phyloP scores from a whole-genome alignment of 2,888 invertebrate species.

The Parnassius mnemosyne region DNA sequence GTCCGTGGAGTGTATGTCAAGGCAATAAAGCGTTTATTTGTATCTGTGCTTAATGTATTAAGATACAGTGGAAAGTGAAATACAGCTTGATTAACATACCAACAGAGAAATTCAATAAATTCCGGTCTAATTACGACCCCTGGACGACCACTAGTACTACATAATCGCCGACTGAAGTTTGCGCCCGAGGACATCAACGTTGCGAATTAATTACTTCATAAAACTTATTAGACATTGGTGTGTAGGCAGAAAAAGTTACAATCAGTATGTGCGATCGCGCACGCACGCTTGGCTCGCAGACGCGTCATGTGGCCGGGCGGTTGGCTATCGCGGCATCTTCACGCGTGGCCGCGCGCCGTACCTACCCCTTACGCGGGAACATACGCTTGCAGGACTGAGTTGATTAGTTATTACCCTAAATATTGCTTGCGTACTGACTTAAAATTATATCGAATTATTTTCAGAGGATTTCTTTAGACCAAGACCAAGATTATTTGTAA shows the following conservation, averaged over 20 bases:
- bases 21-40: no score
- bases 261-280: constrained; percentile 28
- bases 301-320: constrained; percentile 63
- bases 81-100: no score
- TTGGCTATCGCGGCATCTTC: constrained; percentile 70
- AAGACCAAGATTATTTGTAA: no score
- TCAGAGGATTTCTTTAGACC: neutral
- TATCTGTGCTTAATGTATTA: no score
- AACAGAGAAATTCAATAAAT: no score
- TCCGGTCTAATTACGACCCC: no score
- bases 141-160: no score
- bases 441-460: constrained; percentile 11
- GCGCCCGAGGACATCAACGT: constrained; percentile 1
- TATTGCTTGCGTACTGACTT: constrained; percentile 33
- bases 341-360: constrained; percentile 51
- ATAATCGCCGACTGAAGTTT: neutral
- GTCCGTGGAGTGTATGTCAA: no score
- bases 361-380: constrained; percentile 37
- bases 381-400: constrained; percentile 35
- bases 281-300: constrained; percentile 31
- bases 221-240: constrained; percentile 27
- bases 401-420: constrained; percentile 46
- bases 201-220: constrained; percentile 29
- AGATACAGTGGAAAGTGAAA: no score
- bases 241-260: constrained; percentile 32